Base-by-base conservation (phyloP, 30 jellyfish, hydroid and myxozoan genomes). In the Clytia hemisphaerica region DNA sequence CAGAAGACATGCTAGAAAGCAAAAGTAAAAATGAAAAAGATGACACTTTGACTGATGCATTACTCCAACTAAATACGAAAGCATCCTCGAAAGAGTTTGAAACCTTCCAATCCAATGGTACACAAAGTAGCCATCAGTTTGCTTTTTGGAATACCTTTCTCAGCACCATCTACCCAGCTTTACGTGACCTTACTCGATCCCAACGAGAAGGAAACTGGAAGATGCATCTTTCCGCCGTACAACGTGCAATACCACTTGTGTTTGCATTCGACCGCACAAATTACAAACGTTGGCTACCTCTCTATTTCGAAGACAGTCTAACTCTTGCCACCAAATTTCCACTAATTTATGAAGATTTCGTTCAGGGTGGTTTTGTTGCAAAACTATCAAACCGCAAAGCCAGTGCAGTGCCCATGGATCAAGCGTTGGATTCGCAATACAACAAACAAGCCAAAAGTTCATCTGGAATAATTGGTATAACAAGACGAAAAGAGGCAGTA, bases 161-260 rank as follows among this genome's bases (percentile, higher is more conserved):
- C 66, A 27, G 21, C 32, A 7, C 12, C 9, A 51, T 51, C 12
- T 51, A 7, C 21, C 66, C 79, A 21, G 57, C 31, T 21, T 21
- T 67, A 34, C 76, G 19, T 2, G 79, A 37, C 44, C 79, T 67
- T 67, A 36, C 57, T 32, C 79, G 80, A 37, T 36, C 79, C 76
- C 68, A 67, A 38, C 21, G 76, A 5, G 79, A 67, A 67, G 79
- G 79, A 36, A 67, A 45, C 57, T 67, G 79, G 76, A 29, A 67
- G 31, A 3, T 67, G 59, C 79, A 67, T 44, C 76, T 67, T 67
- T 36, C 57, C 76, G 45, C 77, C 44, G 46, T 67, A 15, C 79
- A 67, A 45, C 22, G 79, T 16, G 22, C 79, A 3, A 25, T 67
- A 21, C 79, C 79, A 46, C 28, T 51, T 12, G 66, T 51, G 14